Evolutionary conservation across 2,888 invertebrate species (phyloP), one percentile per base, ranked within the genome.

Genomic region (Drosophila falleni): DNA sequence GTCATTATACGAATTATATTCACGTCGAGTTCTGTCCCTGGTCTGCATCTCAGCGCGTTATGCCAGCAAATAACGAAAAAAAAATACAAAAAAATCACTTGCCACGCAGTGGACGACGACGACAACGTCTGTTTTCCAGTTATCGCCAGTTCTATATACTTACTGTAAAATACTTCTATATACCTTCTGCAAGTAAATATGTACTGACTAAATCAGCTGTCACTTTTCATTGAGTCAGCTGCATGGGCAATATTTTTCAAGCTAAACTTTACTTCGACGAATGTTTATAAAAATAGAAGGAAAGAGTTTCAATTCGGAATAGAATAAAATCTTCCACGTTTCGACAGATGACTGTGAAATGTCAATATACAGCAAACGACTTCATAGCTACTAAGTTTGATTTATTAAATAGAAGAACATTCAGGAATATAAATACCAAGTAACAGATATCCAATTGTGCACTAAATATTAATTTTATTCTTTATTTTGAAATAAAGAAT

Each of bases 1-100:
- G 58, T 84, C 89, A 71, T 73, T 71, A 42, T 72, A 89, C 23
- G 84, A 84, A 50, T 68, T 81, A 15, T 78, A 89, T 71, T 87
- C 78, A 49, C 85, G 78, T 26, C 81, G 35, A 56, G 63, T 54
- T 54, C 71, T 61, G 15, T 67, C 35, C 44, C 55, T 88, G 55
- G 49, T 71, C 89, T 72, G 84, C 75, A 74, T 71, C 55, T 15
- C 35, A 26, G 33, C 16, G 41, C 58, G 55, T 39, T 74, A 50
- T 50, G 49, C 16, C 49, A 54, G 11, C 62, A 70, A 85, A 58
- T 85, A 61, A 35, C 26, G 59, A 49, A 54, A 46, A 16, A 42
- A 37, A 49, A 54, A 37, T 2, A 4, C n/a, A 11, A 41, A 39
- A 29, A n/a, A 13, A 15, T 37, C 44, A 60, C 49, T 26, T 63